A percentile compares a stretch with the other conserved stretches of the same genome.
Conservation (phyloP, 1,140 invertebrate genomes). For the Caenorhabditis tropicalis region DNA sequence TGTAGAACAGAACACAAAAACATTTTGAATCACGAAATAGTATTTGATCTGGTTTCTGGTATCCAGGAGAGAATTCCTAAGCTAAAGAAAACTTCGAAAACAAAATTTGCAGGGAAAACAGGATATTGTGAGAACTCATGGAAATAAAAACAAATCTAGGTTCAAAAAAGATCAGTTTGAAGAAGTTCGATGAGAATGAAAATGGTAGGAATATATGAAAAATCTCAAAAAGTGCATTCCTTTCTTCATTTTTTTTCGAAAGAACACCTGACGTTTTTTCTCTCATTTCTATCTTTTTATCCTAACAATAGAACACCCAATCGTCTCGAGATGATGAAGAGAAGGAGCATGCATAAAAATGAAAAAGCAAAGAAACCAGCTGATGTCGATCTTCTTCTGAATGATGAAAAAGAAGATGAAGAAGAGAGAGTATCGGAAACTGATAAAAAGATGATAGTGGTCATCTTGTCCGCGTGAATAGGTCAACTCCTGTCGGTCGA, state of each 20-base stretch:
- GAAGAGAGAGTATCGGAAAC: background rate
- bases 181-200: too few species aligned
- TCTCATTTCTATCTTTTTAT: background rate
- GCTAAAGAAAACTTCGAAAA: too few species aligned
- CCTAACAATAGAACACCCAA: constrained; percentile 35
- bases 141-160: too few species aligned
- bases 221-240: background rate
- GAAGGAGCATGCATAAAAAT: constrained; percentile 14
- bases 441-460: constrained; percentile 36
- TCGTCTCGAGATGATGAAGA: background rate
- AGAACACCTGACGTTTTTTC: constrained; percentile 17
- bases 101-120: too few species aligned
- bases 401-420: too few species aligned
- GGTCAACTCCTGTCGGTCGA: background rate
- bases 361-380: background rate
- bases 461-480: constrained; percentile 38
- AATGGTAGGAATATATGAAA: background rate
- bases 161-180: too few species aligned
- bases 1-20: background rate
- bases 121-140: too few species aligned
- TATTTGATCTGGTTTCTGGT: too few species aligned
- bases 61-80: too few species aligned
- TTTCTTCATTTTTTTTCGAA: background rate
- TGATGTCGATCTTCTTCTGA: too few species aligned
- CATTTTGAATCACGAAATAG: too few species aligned